Percentiles rank a stretch among this genome's conserved stretches.
Conservation (phyloP, 2,113 vertebrate genomes). For the Limanda limanda region DNA sequence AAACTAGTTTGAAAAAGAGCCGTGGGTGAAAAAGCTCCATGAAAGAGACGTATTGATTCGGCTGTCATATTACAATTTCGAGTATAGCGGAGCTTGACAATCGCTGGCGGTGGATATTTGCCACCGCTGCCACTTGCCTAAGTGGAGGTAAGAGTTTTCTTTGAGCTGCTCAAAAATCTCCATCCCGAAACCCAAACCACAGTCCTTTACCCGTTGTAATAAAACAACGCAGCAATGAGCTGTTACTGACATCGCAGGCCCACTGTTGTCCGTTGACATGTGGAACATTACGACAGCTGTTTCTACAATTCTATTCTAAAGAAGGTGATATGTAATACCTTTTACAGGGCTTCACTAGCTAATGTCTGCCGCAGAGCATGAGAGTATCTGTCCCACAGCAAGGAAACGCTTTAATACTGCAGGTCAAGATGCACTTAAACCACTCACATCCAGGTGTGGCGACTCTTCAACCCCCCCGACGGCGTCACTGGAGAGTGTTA, state of each 20-base stretch:
- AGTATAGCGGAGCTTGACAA: slow-evolving; percentile 73
- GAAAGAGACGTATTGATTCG: slow-evolving; percentile 76
- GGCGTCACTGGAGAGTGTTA: slow-evolving; percentile 17
- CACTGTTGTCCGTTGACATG: not conserved
- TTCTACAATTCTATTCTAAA: not conserved
- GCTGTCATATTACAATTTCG: slow-evolving; percentile 78
- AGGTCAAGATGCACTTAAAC: slow-evolving; percentile 7
- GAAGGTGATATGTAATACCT: not conserved
- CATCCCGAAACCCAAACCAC: slow-evolving; percentile 7
- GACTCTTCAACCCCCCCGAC: slow-evolving; percentile 2
- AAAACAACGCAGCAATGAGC: not conserved
- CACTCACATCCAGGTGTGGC: slow-evolving; percentile 6
- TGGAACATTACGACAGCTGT: not conserved
- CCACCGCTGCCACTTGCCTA: slow-evolving; percentile 65
- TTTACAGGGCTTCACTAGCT: slow-evolving; percentile 7
- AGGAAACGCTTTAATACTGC: not conserved
- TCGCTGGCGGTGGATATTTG: slow-evolving; percentile 67
- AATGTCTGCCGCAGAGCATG: slow-evolving; percentile 9
- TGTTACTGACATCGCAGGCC: not conserved
- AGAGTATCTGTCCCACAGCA: not conserved
- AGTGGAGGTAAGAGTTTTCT: slow-evolving; percentile 60
- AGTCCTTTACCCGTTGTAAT: not conserved
- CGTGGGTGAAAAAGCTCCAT: slow-evolving; percentile 71
- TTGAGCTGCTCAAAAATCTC: slow-evolving; percentile 25
- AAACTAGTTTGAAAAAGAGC: slow-evolving; percentile 77